Percentiles rank a stretch among this genome's conserved stretches.
Evolutionary conservation across 2,888 invertebrate genomes (phyloP).

Genomic region (Caradrina kadenii): DNA sequence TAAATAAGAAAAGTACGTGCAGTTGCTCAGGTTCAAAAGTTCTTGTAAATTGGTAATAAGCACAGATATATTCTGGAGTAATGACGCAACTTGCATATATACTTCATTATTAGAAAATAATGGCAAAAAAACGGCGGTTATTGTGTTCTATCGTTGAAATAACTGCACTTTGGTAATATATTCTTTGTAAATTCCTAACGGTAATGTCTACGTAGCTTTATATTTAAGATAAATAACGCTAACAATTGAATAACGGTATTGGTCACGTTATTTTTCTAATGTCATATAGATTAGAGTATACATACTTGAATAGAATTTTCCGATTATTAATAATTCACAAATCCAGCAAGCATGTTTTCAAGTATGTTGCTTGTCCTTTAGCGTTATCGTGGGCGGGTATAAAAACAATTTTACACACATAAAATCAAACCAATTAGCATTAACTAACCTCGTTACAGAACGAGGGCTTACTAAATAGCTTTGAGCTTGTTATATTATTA

Average conservation of each 20-base stretch:
- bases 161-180: too few species aligned
- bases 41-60: neutral
- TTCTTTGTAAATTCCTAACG: too few species aligned
- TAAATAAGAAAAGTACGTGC: conserved; percentile 30
- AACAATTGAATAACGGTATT: too few species aligned
- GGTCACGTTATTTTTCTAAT: too few species aligned
- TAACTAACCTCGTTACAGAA: conserved; percentile 20
- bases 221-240: too few species aligned
- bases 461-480: conserved; percentile 2
- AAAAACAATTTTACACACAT: conserved; percentile 9
- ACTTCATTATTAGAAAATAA: too few species aligned
- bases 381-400: neutral
- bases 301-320: too few species aligned
- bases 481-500: neutral
- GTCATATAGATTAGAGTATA: too few species aligned
- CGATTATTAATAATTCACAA: too few species aligned
- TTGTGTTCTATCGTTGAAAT: too few species aligned
- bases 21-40: conserved; percentile 25
- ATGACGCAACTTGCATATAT: conserved; percentile 8
- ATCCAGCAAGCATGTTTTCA: neutral
- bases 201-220: too few species aligned
- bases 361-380: neutral
- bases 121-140: too few species aligned
- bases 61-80: neutral
- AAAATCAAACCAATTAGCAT: conserved; percentile 20